Base-by-base conservation (phyloP, 1,140 invertebrate species). In the Drosophila triauraria region DNA sequence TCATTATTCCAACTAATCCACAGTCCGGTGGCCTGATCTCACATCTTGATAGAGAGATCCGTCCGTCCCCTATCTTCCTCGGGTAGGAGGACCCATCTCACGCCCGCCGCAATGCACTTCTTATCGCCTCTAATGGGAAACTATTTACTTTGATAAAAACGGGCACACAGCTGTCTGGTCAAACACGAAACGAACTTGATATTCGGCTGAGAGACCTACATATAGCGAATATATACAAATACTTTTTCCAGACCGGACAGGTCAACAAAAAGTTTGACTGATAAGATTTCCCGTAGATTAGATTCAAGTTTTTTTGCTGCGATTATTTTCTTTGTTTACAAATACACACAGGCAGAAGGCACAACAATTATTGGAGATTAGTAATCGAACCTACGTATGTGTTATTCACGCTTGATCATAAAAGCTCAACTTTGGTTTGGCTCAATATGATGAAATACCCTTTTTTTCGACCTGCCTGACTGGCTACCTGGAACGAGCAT, bases 311-410 rank as follows among this genome's bases (percentile, higher is more conserved):
- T 61, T 76, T 78, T 53, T 51, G 53, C 53, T 25, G 47, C 57
- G 75, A 78, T 78, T 78, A 78, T 78, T 78, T 75, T 78, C 75
- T 78, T 78, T 78, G 75, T 78, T 77, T 65, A 75, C 70, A 51
- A 75, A 76, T 67, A 54, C 70, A 57, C 57, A 42, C 42, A 40
- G 15, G 32, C 17, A 23, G 51, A 20, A 54, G 60, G 50, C 72
- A 30, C 23, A 60, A 72, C 67, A 47, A 72, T 72, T 60, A 71
- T 43, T 38, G 54, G n/a, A 76, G 72, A 77, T 69, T 77, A 70
- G 56, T 67, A 78, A 78, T 60, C 40, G 74, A 77, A 67, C 44
- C 30, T 25, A 51, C 51, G 53, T 50, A 2, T 74, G 46, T 43
- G 42, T 69, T 65, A 65, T 51, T 65, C 47, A 44, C 46, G 61